phyloP scores from a whole-genome alignment of 2,113 vertebrate species.

The Sinocyclocheilus anophthalmus region DNA sequence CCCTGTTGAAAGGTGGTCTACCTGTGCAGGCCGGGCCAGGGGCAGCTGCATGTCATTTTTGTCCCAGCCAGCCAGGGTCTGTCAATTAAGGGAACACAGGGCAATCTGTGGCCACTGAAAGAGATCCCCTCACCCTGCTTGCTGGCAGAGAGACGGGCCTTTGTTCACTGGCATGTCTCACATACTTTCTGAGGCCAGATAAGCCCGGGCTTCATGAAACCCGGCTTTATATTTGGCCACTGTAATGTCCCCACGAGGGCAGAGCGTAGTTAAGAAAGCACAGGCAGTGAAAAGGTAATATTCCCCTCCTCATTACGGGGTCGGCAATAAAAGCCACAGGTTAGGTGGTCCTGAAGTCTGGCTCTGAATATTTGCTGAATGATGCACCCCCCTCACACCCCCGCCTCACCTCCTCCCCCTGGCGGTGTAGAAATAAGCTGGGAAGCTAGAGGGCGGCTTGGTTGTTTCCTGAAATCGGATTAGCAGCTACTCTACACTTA shows the following conservation, averaged over 20 bases:
- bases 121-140: slow-evolving; percentile 85
- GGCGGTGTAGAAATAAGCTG: slow-evolving; percentile 70
- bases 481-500: slow-evolving; percentile 82
- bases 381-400: slow-evolving; percentile 61
- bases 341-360: slow-evolving; percentile 78
- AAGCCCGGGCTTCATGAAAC: slow-evolving; percentile 87
- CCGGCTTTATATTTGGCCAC: slow-evolving; percentile 85
- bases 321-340: slow-evolving; percentile 74
- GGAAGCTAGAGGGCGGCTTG: slow-evolving; percentile 67
- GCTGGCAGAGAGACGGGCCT: slow-evolving; percentile 84
- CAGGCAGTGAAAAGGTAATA: slow-evolving; percentile 81
- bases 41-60: slow-evolving; percentile 78
- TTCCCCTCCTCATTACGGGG: slow-evolving; percentile 76
- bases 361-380: slow-evolving; percentile 79
- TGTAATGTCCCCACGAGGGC: slow-evolving; percentile 78
- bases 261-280: slow-evolving; percentile 75
- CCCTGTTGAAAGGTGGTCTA: slow-evolving; percentile 82
- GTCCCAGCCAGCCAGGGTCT: slow-evolving; percentile 77
- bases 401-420: slow-evolving; percentile 52
- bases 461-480: slow-evolving; percentile 84
- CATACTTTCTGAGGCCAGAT: slow-evolving; percentile 93
- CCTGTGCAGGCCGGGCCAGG: slow-evolving; percentile 68
- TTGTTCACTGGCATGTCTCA: slow-evolving; percentile 93
- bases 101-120: slow-evolving; percentile 92
- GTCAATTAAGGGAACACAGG: slow-evolving; percentile 88